phyloP scores from a whole-genome alignment of 2,797 vertebrate genomes.

The Lateolabrax maculatus region DNA sequence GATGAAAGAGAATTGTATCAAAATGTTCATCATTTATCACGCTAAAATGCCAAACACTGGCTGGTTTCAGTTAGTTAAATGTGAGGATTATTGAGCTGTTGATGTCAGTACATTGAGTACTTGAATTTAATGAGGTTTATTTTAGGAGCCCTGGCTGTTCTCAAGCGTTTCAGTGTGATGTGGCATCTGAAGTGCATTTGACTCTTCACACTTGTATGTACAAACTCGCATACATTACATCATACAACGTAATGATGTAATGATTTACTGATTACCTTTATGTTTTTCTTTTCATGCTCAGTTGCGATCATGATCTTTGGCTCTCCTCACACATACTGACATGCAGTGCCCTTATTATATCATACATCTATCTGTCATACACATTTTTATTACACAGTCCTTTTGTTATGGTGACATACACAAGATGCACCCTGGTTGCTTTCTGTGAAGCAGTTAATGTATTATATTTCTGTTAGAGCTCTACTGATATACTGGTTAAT shows the following conservation, averaged over 20 bases:
- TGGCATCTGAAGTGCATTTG: neutral
- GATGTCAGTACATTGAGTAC: too few relatives aligned
- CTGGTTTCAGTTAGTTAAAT: neutral
- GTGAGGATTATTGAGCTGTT: neutral
- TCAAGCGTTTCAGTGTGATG: neutral
- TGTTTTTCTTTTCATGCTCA: neutral
- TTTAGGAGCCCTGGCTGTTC: neutral
- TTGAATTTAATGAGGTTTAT: too few relatives aligned
- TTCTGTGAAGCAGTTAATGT: neutral
- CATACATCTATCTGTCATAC: too few relatives aligned
- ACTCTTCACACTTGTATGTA: neutral
- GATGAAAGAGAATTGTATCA: too few relatives aligned
- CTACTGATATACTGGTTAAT: neutral
- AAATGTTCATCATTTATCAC: too few relatives aligned
- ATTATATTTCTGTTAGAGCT: neutral
- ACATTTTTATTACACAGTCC: too few relatives aligned
- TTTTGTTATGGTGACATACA: neutral
- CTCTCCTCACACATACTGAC: neutral
- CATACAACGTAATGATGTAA: neutral
- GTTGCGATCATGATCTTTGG: neutral
- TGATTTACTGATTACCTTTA: neutral
- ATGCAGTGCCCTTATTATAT: too few relatives aligned
- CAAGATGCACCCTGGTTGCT: neutral
- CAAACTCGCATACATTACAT: neutral
- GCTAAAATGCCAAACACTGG: too few relatives aligned